Base-by-base conservation (phyloP, 92 coral and sea anemone genomes). In the Epizoanthus rinbou region DNA sequence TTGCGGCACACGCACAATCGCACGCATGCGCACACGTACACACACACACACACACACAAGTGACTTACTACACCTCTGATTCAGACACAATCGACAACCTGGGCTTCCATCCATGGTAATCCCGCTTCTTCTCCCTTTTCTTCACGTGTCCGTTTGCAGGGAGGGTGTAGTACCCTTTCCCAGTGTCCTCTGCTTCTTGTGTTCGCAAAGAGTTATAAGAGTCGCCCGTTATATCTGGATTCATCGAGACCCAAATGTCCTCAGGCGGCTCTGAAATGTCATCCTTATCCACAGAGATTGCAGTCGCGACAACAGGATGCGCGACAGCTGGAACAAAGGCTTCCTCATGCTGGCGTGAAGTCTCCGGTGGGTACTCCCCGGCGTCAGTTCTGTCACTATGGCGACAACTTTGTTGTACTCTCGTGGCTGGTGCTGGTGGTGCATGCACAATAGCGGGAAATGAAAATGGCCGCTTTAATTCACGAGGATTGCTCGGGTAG, bases 21-120 rank as follows among this genome's bases (percentile, higher is more conserved):
- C 31, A 28, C 31, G 31, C 31, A 28, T 37, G 43, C 43, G 3
- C 43, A 37, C 43, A 37, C 43, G 3, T 0, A 37, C 43, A 37
- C 43, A 37, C 43, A 37, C 43, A 37, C 43, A 37, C 43, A 37
- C 43, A 37, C 43, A 37, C 43, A 37, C 43, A 37, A 3, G 6
- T 6, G 3, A 16, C 11, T 9, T 33, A 35, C 68, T 78, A 78
- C 31, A 78, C 57, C 79, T 74, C 92, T 33, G 90, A 90, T 67
- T 93, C 98, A 58, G 93, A 93, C 18, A 93, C 98, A 60, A 93
- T 87, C 28, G 98, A 93, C 24, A 93, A 64, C 24, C 98, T 65
- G 3, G 98, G 98, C 56, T 76, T 79, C 98, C 98, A 93, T 3
- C 86, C 75, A 23, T 80, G 73, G 17, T 84, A 91, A 70, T 85